Evolutionary conservation across 2,113 vertebrate species (phyloP), one percentile per base, ranked within the genome.

Genomic region (Micronycteris hirsuta): DNA sequence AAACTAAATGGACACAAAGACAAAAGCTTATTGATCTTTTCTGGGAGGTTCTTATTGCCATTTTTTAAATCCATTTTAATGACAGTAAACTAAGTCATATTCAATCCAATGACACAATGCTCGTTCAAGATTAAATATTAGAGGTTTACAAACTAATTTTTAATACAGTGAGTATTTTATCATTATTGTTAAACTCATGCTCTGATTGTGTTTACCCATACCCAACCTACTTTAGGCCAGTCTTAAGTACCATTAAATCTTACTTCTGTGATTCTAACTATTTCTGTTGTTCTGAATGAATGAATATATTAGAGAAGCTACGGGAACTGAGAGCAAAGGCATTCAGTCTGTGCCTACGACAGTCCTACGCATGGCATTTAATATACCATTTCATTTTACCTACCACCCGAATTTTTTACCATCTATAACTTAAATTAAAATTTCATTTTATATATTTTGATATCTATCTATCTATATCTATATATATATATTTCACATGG

Each of bases 351-450:
- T 87, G 2, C 15, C 14, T 33, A 38, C 12, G 85, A 20, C 15
- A 94, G 28, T 22, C 8, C 38, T 81, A 58, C 20, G 2, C 36
- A 26, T 38, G 45, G 0, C 1, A 87, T 95, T 97, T 26, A 92
- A 45, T 24, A 43, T 56, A 95, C 45, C 7, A 88, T 94, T 96
- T 65, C 15, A 78, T 88, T 97, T 96, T 93, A 91, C 77, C 63
- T 95, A 67, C 24, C 19, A 73, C 70, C 1, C 20, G 86, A 81
- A 47, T 76, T 92, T 96, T 93, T 95, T 49, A 86, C 13, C 54
- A 88, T 92, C 0, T 10, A 83, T n/a, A 43, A 0, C 45, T 86
- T 61, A 56, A 65, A 33, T 73, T n/a, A 87, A 96, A 95, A 24
- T 13, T 33, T 1, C 7, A 63, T 80, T 36, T 63, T 77, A 41